Conservation (phyloP, 2,888 invertebrate genomes). For the Stenoptilia bipunctidactyla region DNA sequence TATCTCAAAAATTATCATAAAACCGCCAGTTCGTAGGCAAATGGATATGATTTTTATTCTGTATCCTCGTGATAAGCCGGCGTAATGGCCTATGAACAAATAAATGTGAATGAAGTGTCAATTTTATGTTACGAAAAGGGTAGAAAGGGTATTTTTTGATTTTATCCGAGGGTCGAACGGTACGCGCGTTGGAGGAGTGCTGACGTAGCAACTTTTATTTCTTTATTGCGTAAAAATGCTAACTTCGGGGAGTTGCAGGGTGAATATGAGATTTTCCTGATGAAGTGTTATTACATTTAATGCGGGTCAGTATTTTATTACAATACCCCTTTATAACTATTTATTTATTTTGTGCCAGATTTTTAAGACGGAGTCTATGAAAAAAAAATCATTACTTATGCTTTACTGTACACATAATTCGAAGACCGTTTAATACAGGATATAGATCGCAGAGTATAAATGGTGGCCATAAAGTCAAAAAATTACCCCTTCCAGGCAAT, state of each 20-base stretch:
- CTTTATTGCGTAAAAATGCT: constrained; percentile 66
- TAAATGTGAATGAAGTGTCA: constrained; percentile 29
- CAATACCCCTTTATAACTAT: too few species aligned
- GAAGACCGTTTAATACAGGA: too few species aligned
- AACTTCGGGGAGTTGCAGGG: constrained; percentile 26
- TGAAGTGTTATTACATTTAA: too few species aligned
- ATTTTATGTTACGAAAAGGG: constrained; percentile 18
- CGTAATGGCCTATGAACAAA: constrained; percentile 24
- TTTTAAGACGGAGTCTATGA: too few species aligned
- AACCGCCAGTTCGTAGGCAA: constrained; percentile 6
- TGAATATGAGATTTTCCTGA: constrained; percentile 14
- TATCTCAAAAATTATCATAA: neutral
- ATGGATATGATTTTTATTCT: constrained; percentile 26
- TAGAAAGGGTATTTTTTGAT: constrained; percentile 16
- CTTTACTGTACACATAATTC: too few species aligned
- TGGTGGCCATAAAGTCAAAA: too few species aligned
- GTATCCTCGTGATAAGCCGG: constrained; percentile 35
- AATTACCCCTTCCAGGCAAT: too few species aligned
- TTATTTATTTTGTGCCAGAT: too few species aligned
- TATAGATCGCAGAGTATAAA: too few species aligned
- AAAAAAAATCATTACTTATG: too few species aligned
- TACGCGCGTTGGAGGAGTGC: constrained; percentile 31
- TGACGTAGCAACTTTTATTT: constrained; percentile 53
- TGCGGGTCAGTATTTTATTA: too few species aligned
- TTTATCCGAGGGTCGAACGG: constrained; percentile 31